Percentiles rank a stretch among this genome's conserved stretches.
These are phyloP conservation scores for Myotis davidii DNA, from an alignment of 2,113 vertebrate genomes.

Conservation along the genomic window DNA sequence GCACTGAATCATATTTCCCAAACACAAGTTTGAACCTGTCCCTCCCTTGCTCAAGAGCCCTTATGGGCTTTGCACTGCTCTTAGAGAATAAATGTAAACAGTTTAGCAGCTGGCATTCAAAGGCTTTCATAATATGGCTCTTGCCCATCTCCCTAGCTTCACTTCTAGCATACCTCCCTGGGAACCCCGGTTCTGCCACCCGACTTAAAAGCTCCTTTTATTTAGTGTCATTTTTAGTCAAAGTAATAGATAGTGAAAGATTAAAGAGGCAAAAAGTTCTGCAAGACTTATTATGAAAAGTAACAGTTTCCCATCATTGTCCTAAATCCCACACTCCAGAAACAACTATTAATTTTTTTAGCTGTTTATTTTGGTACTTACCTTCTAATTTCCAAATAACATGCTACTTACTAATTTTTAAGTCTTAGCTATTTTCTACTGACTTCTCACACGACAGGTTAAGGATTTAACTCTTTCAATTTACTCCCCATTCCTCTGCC, in stretches of 20 bases:
- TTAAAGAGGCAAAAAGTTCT: conserved; percentile 7
- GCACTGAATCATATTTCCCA: conserved; percentile 1
- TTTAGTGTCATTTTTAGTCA: conserved; percentile 32
- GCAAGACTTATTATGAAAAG: not conserved
- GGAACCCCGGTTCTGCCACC: not conserved
- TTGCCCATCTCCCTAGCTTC: not conserved
- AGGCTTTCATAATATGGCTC: not conserved
- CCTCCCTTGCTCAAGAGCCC: not conserved
- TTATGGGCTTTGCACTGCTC: not conserved
- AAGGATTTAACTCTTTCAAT: conserved; percentile 21
- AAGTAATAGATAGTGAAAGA: not conserved
- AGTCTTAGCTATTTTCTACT: conserved; percentile 11
- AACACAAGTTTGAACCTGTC: conserved; percentile 38
- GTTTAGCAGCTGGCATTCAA: not conserved
- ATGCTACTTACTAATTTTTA: conserved; percentile 14
- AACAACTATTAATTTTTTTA: conserved; percentile 6
- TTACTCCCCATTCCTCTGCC: not conserved
- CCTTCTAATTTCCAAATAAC: conserved; percentile 13
- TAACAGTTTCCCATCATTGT: not conserved
- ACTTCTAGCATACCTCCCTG: not conserved
- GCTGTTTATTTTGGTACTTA: conserved; percentile 22
- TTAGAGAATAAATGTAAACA: conserved; percentile 19
- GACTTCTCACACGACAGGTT: not conserved
- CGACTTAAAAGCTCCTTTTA: not conserved
- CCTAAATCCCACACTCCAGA: not conserved